These are phyloP conservation scores for Athalia circularis DNA, from an alignment of 2,888 invertebrate genomes.

Conservation along the genomic window DNA sequence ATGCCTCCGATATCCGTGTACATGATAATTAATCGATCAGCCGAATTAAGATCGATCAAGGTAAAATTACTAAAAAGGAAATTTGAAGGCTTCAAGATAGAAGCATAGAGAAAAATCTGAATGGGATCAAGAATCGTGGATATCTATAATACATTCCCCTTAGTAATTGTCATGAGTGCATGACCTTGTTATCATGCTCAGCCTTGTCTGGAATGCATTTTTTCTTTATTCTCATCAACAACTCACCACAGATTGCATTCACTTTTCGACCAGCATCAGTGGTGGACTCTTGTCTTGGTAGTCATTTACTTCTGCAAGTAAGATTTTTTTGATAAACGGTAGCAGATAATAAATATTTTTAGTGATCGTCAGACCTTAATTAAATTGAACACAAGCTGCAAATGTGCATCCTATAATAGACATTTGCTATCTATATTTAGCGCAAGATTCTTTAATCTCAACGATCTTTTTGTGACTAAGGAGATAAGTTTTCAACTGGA, in stretches of 20 bases:
- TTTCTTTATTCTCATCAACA: not conserved
- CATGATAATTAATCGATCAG: too few species aligned
- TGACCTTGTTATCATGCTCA: constrained; percentile 33
- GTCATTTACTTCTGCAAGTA: not conserved
- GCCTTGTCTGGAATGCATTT: constrained; percentile 21
- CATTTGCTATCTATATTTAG: too few species aligned
- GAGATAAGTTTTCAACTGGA: too few species aligned
- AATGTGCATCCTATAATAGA: too few species aligned
- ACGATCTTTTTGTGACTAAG: too few species aligned
- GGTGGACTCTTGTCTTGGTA: not conserved
- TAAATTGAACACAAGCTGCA: too few species aligned
- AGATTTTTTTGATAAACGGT: not conserved
- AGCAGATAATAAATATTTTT: too few species aligned
- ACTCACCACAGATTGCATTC: constrained; percentile 19
- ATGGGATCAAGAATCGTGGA: not conserved
- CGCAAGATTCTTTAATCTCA: too few species aligned
- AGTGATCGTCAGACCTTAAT: too few species aligned
- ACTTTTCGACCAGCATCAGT: constrained; percentile 19
- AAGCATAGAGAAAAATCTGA: constrained; percentile 6
- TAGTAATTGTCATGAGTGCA: constrained; percentile 28
- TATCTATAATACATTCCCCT: constrained; percentile 18
- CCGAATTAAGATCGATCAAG: too few species aligned
- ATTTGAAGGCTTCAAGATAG: not conserved
- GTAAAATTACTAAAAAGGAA: too few species aligned
- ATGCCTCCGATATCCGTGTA: too few species aligned